Conservation (phyloP, 2,888 invertebrate species). For the Lutraria lutraria region DNA sequence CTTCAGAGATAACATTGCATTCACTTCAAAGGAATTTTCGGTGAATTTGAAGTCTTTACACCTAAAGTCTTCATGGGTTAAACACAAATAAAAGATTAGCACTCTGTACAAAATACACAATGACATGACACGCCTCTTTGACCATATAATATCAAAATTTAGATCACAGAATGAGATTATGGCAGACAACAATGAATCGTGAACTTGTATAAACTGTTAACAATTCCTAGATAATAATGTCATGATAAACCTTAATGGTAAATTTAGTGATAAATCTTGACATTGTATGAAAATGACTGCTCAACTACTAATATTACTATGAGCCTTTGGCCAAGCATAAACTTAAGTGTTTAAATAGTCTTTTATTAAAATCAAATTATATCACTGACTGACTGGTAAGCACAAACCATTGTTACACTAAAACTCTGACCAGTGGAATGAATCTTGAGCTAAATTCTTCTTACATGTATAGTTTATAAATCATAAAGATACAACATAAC, state of each 20-base stretch:
- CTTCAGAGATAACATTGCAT: background rate
- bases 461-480: no score
- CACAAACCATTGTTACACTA: no score
- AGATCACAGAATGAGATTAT: background rate
- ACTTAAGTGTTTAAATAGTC: no score
- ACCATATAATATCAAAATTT: background rate
- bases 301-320: no score
- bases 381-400: no score
- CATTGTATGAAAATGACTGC: background rate
- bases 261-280: background rate
- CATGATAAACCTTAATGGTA: background rate
- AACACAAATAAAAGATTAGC: background rate
- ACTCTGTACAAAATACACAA: slow-evolving; percentile 4
- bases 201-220: background rate
- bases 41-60: slow-evolving; percentile 7
- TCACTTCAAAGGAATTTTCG: slow-evolving; percentile 1
- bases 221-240: slow-evolving; percentile 2
- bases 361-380: no score
- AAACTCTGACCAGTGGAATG: no score
- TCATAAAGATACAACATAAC: background rate
- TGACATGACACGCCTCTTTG: background rate
- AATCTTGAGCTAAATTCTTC: no score
- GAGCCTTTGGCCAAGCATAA: no score
- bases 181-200: background rate
- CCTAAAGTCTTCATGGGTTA: background rate